phyloP scores from a whole-genome alignment of 1,140 invertebrate species.

The Coenobita brevimanus region DNA sequence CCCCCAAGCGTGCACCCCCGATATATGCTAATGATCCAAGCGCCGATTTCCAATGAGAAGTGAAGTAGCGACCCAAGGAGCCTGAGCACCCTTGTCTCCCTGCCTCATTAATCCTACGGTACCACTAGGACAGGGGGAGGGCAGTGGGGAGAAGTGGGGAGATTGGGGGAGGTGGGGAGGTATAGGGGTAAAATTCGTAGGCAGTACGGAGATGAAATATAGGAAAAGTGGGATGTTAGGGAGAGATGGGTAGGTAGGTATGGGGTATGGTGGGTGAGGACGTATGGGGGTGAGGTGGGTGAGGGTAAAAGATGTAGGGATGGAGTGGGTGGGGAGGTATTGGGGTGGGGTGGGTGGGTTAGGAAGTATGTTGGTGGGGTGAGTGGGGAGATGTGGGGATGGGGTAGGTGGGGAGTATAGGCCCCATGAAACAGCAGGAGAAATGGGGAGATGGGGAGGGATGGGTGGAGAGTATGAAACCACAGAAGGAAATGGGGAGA shows the following conservation, averaged over 20 bases:
- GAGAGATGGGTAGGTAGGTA: no score
- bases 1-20: constrained; percentile 55
- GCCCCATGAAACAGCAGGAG: no score
- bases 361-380: background rate
- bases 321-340: background rate
- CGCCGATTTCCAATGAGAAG: constrained; percentile 51
- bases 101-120: constrained; percentile 34
- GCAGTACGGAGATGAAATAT: background rate
- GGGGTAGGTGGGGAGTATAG: background rate
- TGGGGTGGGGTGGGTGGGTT: background rate
- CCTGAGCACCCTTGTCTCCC: constrained; percentile 12
- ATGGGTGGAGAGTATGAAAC: no score
- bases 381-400: background rate
- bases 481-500: no score
- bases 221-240: background rate
- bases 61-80: constrained; percentile 24
- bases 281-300: background rate
- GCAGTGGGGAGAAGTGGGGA: background rate
- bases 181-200: background rate
- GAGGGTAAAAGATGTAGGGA: background rate
- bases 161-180: background rate
- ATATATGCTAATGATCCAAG: constrained; percentile 59
- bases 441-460: no score
- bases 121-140: background rate
- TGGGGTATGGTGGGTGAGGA: background rate